These are phyloP conservation scores for Cynoglossus semilaevis DNA, from an alignment of 2,113 vertebrate species.

Conservation along the genomic window DNA sequence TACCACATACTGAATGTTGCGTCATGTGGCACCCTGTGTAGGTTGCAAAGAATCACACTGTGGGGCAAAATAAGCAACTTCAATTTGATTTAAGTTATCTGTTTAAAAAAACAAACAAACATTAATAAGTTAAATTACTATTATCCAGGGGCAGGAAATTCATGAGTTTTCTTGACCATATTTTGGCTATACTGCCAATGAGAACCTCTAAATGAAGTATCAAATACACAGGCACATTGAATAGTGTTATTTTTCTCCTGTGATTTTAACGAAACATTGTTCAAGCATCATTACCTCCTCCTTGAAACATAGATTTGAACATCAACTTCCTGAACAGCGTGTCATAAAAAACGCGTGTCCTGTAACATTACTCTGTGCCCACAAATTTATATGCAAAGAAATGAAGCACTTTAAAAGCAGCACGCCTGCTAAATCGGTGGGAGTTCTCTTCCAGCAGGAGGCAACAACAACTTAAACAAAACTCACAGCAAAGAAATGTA, in stretches of 20 bases:
- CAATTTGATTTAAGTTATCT: no score
- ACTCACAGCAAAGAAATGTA: background rate
- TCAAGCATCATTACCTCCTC: constrained; percentile 37
- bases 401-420: constrained; percentile 28
- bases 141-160: no score
- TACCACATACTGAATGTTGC: no score
- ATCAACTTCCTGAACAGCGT: constrained; percentile 21
- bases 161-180: no score
- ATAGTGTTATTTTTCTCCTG: background rate
- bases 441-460: constrained; percentile 2
- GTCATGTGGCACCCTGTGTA: no score
- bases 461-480: constrained; percentile 22
- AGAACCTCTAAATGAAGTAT: no score
- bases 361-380: constrained; percentile 1
- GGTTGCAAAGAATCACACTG: no score
- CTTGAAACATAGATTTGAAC: constrained; percentile 17
- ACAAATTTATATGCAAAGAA: constrained; percentile 24
- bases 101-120: no score
- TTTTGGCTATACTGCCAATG: no score
- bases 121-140: no score
- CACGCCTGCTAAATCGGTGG: constrained; percentile 12
- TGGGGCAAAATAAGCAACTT: no score
- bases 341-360: constrained; percentile 16
- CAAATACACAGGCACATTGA: constrained; percentile 4
- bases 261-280: constrained; percentile 1